Conservation (phyloP, 37 sponge, comb jelly and placozoan species). For the Aphrocallistes beatrix region DNA sequence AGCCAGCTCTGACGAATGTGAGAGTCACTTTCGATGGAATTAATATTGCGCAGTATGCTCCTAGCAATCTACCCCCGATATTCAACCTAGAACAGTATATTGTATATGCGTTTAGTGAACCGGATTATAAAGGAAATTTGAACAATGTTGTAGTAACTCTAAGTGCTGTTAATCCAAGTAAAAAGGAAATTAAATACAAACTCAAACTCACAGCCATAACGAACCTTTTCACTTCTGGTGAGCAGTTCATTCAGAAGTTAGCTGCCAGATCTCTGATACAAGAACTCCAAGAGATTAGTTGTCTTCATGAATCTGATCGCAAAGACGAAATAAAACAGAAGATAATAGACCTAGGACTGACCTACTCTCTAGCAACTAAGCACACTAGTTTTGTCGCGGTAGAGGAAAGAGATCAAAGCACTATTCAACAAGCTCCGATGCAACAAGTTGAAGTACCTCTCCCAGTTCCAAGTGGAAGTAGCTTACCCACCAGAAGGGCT, state of each 20-base stretch:
- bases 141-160: background rate
- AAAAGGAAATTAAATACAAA: background rate
- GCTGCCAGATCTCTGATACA: constrained; percentile 7
- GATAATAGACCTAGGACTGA: background rate
- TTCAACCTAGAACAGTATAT: constrained; percentile 40
- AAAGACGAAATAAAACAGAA: background rate
- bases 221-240: background rate
- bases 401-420: background rate
- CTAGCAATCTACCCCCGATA: constrained; percentile 25
- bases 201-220: background rate
- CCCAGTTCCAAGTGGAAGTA: background rate
- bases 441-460: background rate
- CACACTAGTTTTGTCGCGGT: background rate
- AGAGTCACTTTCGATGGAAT: background rate
- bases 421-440: background rate
- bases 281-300: background rate
- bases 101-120: constrained; percentile 29
- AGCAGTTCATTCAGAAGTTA: background rate
- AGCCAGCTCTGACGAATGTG: constrained; percentile 15
- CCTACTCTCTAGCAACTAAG: constrained; percentile 2
- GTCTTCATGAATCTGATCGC: background rate
- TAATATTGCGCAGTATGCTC: constrained; percentile 17
- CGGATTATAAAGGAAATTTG: background rate
- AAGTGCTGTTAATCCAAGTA: background rate
- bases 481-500: background rate